Evolutionary conservation across 2,888 invertebrate genomes (phyloP).

Genomic region (Colletes collaris): DNA sequence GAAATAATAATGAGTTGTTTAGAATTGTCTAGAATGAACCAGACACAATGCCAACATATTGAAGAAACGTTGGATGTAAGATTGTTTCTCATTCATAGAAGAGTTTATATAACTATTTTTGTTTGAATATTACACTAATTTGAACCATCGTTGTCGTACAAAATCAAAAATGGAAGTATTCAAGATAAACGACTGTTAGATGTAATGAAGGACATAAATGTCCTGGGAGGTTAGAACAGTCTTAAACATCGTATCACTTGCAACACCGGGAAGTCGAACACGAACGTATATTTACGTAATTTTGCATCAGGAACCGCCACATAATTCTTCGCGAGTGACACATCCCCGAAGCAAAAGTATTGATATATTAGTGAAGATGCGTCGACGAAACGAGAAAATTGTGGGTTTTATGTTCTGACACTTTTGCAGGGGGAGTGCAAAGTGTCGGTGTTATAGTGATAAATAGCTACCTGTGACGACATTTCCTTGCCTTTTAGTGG

Average conservation of each 20-base stretch:
- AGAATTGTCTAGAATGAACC: no score
- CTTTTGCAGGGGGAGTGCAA: conserved; percentile 3
- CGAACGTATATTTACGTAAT: neutral
- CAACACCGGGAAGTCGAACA: neutral
- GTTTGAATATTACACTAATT: no score
- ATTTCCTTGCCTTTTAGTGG: conserved; percentile 14
- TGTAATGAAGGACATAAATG: conserved; percentile 2
- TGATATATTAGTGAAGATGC: conserved; percentile 5
- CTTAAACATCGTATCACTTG: neutral
- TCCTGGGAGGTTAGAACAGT: neutral
- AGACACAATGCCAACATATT: no score
- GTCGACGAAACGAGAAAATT: conserved; percentile 29
- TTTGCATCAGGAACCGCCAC: conserved; percentile 4
- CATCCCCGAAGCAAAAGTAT: neutral
- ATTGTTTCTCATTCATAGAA: no score
- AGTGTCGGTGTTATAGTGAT: conserved; percentile 29
- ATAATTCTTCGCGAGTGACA: conserved; percentile 2
- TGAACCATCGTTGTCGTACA: no score
- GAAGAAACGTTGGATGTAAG: no score
- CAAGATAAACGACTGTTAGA: no score
- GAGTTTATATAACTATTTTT: no score
- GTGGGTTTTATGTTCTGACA: neutral
- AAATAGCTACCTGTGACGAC: conserved; percentile 34
- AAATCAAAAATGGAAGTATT: no score
- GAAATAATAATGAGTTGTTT: no score